Base-by-base conservation (phyloP, 2,888 invertebrate species). In the Colostygia pectinataria region DNA sequence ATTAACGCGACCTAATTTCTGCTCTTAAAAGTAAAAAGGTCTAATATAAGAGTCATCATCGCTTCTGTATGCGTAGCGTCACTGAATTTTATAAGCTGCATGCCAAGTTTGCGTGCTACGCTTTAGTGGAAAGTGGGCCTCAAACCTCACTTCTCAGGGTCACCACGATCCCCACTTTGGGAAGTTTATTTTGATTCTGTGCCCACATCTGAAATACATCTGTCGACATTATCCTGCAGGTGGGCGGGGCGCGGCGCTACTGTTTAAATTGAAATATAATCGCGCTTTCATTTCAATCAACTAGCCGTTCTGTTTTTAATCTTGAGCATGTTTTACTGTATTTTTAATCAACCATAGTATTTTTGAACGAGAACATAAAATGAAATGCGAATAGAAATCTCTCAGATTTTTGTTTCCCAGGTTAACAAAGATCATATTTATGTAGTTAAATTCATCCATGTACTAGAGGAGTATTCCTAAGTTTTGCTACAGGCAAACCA, bases 101-200 rank as follows among this genome's bases (percentile, higher is more conserved):
- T 1, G n/a, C 9, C 15, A 1, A 2, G 8, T 32, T 9, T 15
- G 5, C 29, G 18, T 4, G 18, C 5, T 4, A 20, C 6, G 20
- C 12, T 44, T 39, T 41, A 41, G 47, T 47, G 40, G 32, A 20
- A 32, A 24, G 32, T 27, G 32, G 37, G 15, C 37, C 14, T 34
- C 6, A 43, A 20, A 23, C 28, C 15, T 33, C 40, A 41, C 37
- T 40, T 40, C 42, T 27, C 31, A 55, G 50, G 59, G 59, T 56
- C 59, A 59, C 50, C 56, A 54, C 53, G 31, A 47, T 44, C 40
- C 53, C 29, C 31, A 36, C 39, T 31, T 41, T 14, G 10, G 32
- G 40, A 24, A 38, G 33, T 52, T 42, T 52, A 52, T 46, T 52
- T 52, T 41, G 31, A 33, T 47, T 44, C 29, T 10, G 15, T 1